Percentiles rank a stretch among this genome's conserved stretches.
Evolutionary conservation across 2,888 invertebrate species (phyloP).

Genomic region (Melieria crassipennis): DNA sequence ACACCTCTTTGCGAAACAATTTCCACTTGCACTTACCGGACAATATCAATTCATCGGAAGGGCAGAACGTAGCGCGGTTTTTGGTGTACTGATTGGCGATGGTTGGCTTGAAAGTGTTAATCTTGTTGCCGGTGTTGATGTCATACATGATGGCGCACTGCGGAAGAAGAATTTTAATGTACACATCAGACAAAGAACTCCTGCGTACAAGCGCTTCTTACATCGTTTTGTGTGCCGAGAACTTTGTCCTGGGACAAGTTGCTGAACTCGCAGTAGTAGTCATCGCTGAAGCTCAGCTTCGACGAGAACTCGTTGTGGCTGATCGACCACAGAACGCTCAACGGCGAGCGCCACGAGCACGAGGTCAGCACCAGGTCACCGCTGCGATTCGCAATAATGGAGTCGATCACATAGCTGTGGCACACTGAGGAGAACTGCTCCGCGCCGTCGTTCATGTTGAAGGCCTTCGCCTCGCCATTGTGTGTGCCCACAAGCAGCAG

Average conservation of each 20-base stretch:
- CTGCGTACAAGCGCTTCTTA: slow-evolving; percentile 43
- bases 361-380: slow-evolving; percentile 85
- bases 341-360: slow-evolving; percentile 84
- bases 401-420: slow-evolving; percentile 87
- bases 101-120: slow-evolving; percentile 79
- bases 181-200: not conserved
- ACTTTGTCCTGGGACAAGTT: slow-evolving; percentile 86
- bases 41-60: slow-evolving; percentile 91
- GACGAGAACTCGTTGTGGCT: slow-evolving; percentile 60
- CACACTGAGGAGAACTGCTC: slow-evolving; percentile 83
- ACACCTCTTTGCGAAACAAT: not conserved
- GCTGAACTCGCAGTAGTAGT: slow-evolving; percentile 92
- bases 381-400: slow-evolving; percentile 78
- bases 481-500: slow-evolving; percentile 87
- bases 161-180: slow-evolving; percentile 24
- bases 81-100: slow-evolving; percentile 92
- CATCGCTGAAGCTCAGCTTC: slow-evolving; percentile 80
- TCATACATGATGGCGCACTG: slow-evolving; percentile 78
- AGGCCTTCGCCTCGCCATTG: slow-evolving; percentile 88
- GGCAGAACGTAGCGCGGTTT: slow-evolving; percentile 94
- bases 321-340: slow-evolving; percentile 68
- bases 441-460: slow-evolving; percentile 83
- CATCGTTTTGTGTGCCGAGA: slow-evolving; percentile 86
- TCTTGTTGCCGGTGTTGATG: slow-evolving; percentile 78
- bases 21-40: slow-evolving; percentile 68